phyloP scores from a whole-genome alignment of 2,888 invertebrate genomes.

The Omphaloscelis lunosa region DNA sequence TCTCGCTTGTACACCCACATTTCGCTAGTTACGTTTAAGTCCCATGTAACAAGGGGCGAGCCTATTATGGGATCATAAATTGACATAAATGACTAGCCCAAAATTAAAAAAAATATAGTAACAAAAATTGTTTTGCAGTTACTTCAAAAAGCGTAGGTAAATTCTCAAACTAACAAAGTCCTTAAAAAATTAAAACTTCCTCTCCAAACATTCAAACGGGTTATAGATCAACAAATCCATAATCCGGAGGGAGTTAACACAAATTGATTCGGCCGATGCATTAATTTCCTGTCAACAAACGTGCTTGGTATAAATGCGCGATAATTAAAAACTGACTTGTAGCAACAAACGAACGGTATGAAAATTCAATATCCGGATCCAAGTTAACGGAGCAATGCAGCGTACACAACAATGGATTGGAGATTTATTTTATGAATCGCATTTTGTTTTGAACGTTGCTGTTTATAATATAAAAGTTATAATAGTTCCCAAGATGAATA shows the following conservation, averaged over 20 bases:
- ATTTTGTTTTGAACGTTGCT: slow-evolving; percentile 44
- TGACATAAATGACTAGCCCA: background rate
- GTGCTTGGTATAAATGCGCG: slow-evolving; percentile 80
- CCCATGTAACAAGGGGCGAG: background rate
- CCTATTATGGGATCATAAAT: background rate
- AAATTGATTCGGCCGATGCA: slow-evolving; percentile 75
- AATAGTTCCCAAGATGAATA: background rate
- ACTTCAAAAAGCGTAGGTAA: background rate
- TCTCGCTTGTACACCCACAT: no score
- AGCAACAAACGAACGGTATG: slow-evolving; percentile 86
- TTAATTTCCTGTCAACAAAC: slow-evolving; percentile 88
- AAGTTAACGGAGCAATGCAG: slow-evolving; percentile 79
- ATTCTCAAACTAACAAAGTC: background rate
- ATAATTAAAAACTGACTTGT: slow-evolving; percentile 83
- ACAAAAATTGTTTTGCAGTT: background rate
- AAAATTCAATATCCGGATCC: slow-evolving; percentile 89
- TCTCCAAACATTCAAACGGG: background rate
- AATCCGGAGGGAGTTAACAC: slow-evolving; percentile 50
- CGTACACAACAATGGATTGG: slow-evolving; percentile 79
- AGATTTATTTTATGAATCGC: slow-evolving; percentile 74
- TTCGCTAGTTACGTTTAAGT: no score
- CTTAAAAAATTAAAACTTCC: background rate
- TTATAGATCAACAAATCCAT: slow-evolving; percentile 41
- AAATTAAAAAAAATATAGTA: background rate
- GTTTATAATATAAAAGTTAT: slow-evolving; percentile 4